Base-by-base conservation (phyloP, 2,888 invertebrate species). In the Plebejus melissa region DNA sequence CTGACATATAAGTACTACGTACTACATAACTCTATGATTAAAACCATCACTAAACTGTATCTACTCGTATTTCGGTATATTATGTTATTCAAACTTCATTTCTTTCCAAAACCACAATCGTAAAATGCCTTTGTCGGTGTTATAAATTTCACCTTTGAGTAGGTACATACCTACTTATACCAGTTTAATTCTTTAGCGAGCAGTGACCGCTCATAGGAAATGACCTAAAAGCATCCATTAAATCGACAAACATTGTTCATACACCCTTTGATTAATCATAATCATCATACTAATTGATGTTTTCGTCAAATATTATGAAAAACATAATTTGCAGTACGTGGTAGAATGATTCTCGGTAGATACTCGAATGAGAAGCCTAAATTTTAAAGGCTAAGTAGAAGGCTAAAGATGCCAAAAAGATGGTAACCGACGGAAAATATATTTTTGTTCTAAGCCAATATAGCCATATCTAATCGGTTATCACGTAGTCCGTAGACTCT, bases 151-250 rank as follows among this genome's bases (percentile, higher is more conserved):
- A 32, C 1, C 1, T 32, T 0, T 32, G 1, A 2, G 32, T 32
- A 32, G 2, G 32, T 32, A 22, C 22, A 22, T 22, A 22, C 22
- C 22, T 22, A 22, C 22, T 50, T 13, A 54, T 54, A 54, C 9
- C 4, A 60, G 60, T 28, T 11, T 60, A 7, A 60, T 9, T 46
- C 2, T 46, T 46, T 46, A 46, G 46, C 9, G 46, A 46, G 38
- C 7, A 58, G 32, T 71, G 74, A 76, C 74, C 78, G 76, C 76
- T 74, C 74, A 79, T 83, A 88, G 90, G 90, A 90, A 85, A 84
- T 87, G 89, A 88, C 89, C 89, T 86, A 90, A 90, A 90, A 89
- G 85, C 87, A 77, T 77, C 82, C 81, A 80, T 79, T 78, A 77
- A 78, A 81, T 78, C 74, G 77, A 76, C 60, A 76, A 78, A 76